Evolutionary conservation across 2,113 vertebrate species (phyloP).

Genomic region (Opisthocomus hoazin): DNA sequence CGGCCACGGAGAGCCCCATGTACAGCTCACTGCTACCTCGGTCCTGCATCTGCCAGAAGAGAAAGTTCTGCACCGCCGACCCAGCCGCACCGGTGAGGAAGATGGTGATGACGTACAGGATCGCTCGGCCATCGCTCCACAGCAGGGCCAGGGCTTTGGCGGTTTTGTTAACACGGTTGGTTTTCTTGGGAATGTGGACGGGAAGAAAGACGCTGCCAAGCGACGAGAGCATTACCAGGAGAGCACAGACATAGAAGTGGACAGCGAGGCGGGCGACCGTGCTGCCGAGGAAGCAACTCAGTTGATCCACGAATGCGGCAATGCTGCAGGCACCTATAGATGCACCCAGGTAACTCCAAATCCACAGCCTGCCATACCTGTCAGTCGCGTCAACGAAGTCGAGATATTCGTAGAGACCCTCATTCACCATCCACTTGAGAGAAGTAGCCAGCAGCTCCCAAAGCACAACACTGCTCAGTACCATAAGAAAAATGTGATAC

Average conservation of each 20-base stretch:
- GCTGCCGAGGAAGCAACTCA: conserved; percentile 64
- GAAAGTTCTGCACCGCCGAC: conserved; percentile 77
- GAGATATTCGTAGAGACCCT: conserved; percentile 85
- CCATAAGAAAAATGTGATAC: conserved; percentile 75
- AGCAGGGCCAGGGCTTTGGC: conserved; percentile 77
- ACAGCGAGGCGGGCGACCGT: conserved; percentile 19
- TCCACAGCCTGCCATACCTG: conserved; percentile 61
- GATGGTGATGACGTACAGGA: conserved; percentile 71
- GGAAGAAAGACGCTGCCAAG: conserved; percentile 70
- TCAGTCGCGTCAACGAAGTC: conserved; percentile 85
- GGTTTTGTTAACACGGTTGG: neutral
- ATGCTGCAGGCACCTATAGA: conserved; percentile 69
- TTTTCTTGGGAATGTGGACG: conserved; percentile 64
- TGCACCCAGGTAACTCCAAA: conserved; percentile 76
- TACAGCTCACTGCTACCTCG: conserved; percentile 74
- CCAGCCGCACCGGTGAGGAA: conserved; percentile 60
- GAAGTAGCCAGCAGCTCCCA: conserved; percentile 78
- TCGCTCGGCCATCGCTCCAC: conserved; percentile 62
- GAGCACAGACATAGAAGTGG: conserved; percentile 78
- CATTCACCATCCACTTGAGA: conserved; percentile 76
- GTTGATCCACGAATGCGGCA: conserved; percentile 69
- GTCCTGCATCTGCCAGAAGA: conserved; percentile 90
- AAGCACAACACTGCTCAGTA: conserved; percentile 65
- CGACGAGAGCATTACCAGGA: conserved; percentile 46
- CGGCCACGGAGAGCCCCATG: conserved; percentile 76